These are phyloP conservation scores for Conopomorpha cramerella DNA, from an alignment of 1,140 invertebrate species.

Conservation along the genomic window DNA sequence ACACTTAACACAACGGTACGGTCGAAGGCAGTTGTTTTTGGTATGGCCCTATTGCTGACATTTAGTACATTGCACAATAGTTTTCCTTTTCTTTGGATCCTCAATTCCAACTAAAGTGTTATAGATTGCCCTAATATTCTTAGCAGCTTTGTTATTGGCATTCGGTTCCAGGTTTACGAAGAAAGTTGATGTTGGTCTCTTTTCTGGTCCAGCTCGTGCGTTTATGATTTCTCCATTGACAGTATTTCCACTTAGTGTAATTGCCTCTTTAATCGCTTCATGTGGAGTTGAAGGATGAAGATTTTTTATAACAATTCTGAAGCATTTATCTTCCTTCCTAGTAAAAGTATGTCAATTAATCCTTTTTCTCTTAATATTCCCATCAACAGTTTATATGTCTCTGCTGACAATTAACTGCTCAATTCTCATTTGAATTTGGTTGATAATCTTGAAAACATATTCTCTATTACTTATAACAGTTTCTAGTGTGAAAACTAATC, in stretches of 20 bases:
- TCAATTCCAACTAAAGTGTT: constrained; percentile 13
- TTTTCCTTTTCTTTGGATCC: constrained; percentile 14
- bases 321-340: not conserved
- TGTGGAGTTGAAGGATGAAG: constrained; percentile 1
- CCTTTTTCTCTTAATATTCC: not conserved
- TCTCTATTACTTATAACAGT: not conserved
- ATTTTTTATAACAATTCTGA: not conserved
- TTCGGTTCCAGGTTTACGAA: constrained; percentile 23
- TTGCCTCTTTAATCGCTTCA: constrained; percentile 1
- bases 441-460: not conserved
- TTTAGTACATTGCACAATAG: constrained; percentile 21
- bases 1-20: constrained; percentile 8
- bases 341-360: constrained; percentile 1
- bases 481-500: not conserved
- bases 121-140: too few species aligned
- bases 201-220: constrained; percentile 2
- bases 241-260: constrained; percentile 1
- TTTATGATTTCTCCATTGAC: constrained; percentile 6
- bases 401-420: not conserved
- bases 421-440: not conserved
- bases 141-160: constrained; percentile 29
- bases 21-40: constrained; percentile 6
- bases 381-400: not conserved
- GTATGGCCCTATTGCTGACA: constrained; percentile 27
- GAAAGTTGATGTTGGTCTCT: constrained; percentile 1